Evolutionary conservation across 2,113 vertebrate species (phyloP).

Genomic region (Atlantisia rogersi): DNA sequence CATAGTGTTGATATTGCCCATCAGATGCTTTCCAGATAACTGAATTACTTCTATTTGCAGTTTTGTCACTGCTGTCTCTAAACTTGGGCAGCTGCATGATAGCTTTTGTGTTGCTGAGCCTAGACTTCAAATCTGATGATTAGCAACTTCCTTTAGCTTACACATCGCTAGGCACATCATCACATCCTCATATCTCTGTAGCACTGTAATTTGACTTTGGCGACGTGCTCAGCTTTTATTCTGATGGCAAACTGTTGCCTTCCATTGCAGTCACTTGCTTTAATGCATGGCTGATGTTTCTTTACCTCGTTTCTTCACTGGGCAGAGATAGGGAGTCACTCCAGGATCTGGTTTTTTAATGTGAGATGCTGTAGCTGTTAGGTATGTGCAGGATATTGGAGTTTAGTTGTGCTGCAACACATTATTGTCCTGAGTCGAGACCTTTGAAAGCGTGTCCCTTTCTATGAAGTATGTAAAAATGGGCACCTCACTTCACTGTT

Average conservation of each 20-base stretch:
- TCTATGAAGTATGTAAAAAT: neutral
- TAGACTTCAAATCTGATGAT: neutral
- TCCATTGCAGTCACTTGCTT: neutral
- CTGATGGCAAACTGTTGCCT: neutral
- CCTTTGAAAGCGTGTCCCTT: neutral
- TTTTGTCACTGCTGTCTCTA: neutral
- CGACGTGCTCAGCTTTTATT: neutral
- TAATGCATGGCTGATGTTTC: neutral
- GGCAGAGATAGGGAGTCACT: neutral
- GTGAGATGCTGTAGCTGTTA: neutral
- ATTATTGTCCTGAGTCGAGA: neutral
- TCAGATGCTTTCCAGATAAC: neutral
- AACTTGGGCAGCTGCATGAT: neutral
- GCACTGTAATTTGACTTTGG: neutral
- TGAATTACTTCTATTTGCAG: neutral
- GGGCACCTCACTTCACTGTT: neutral
- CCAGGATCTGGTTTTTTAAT: neutral
- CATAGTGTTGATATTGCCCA: neutral
- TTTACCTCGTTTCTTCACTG: neutral
- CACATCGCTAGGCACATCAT: neutral
- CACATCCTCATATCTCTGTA: neutral
- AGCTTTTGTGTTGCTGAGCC: neutral
- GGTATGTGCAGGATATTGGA: neutral
- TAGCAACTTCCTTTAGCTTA: neutral
- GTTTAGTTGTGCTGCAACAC: neutral